phyloP scores from a whole-genome alignment of 2,113 vertebrate genomes.

The Raja brachyura region DNA sequence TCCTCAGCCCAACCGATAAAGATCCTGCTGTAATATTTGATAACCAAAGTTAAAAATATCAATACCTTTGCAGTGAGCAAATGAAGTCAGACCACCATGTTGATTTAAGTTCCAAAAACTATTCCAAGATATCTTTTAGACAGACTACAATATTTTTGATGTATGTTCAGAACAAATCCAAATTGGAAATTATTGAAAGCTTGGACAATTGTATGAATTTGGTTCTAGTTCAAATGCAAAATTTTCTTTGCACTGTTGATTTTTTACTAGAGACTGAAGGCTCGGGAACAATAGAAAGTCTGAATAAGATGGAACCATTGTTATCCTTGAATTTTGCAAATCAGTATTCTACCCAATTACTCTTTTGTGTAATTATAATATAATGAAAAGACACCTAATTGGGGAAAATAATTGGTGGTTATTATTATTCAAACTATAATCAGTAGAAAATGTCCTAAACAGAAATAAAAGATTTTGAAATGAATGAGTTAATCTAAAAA shows the following conservation, averaged over 20 bases:
- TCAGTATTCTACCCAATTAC: not conserved
- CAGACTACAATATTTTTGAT: not conserved
- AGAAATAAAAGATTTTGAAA: not conserved
- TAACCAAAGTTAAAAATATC: not conserved
- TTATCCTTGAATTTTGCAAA: not conserved
- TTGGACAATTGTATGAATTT: not conserved
- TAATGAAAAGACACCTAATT: too few species aligned
- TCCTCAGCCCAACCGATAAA: too few species aligned
- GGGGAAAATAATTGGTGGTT: not conserved
- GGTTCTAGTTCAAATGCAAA: not conserved
- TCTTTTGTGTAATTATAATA: not conserved
- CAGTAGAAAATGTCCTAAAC: not conserved
- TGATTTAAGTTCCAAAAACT: not conserved
- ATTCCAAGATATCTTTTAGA: not conserved
- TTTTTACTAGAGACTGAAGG: not conserved
- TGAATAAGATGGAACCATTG: not conserved
- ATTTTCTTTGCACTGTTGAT: not conserved
- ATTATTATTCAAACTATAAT: not conserved
- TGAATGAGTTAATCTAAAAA: conserved; percentile 3
- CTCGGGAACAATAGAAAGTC: not conserved
- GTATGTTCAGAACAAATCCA: not conserved
- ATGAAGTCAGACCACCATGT: not conserved
- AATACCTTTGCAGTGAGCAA: not conserved
- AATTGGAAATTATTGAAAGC: not conserved
- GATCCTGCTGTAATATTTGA: too few species aligned